Percentiles rank a stretch among this genome's conserved stretches.
These are phyloP conservation scores for Drosophila miranda DNA, from an alignment of 1,140 invertebrate genomes.

Conservation along the genomic window DNA sequence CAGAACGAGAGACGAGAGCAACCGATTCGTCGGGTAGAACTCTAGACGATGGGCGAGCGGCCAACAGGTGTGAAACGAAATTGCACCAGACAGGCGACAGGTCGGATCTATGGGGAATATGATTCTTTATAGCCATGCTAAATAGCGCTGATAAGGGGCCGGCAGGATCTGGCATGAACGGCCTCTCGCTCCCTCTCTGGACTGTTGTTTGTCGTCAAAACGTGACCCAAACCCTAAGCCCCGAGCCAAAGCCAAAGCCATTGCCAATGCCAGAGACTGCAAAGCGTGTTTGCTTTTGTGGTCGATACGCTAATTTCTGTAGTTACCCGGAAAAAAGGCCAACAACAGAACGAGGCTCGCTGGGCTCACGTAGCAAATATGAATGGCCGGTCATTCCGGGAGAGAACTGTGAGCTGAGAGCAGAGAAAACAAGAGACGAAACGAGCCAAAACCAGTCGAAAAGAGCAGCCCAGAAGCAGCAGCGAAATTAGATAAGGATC, in stretches of 20 bases:
- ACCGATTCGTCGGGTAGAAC: constrained; percentile 34
- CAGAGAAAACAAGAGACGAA: constrained; percentile 27
- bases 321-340: constrained; percentile 69
- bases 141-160: constrained; percentile 46
- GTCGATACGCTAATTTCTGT: constrained; percentile 80
- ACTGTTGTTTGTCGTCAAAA: constrained; percentile 39
- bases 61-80: constrained; percentile 67
- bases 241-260: constrained; percentile 5
- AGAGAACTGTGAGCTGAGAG: background rate
- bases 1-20: constrained; percentile 5
- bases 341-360: constrained; percentile 13
- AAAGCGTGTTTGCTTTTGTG: constrained; percentile 70
- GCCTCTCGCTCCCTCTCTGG: background rate
- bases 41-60: constrained; percentile 20
- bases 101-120: constrained; percentile 45
- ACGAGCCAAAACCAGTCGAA: constrained; percentile 62
- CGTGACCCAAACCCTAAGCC: constrained; percentile 50
- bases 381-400: constrained; percentile 54
- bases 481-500: constrained; percentile 76
- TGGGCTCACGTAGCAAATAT: constrained; percentile 68
- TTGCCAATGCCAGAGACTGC: background rate
- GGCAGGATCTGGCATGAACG: constrained; percentile 8
- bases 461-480: constrained; percentile 22
- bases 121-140: constrained; percentile 40
- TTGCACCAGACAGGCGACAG: constrained; percentile 38